Base-by-base conservation (phyloP, 2,797 vertebrate species). In the Melopsittacus undulatus region DNA sequence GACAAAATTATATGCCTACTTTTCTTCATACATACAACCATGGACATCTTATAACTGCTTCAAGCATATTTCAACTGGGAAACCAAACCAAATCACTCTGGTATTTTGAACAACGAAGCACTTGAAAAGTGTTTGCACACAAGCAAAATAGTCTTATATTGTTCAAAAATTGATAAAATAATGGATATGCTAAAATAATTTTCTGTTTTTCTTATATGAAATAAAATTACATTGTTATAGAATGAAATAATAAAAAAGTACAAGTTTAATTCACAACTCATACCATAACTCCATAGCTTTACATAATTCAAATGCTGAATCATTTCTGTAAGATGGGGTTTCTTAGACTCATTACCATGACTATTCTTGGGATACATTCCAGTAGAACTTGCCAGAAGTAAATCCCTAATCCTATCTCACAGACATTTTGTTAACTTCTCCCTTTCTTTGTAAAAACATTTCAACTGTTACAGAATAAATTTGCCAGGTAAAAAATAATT, bases 161-260 rank as follows among this genome's bases (percentile, higher is more conserved):
- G 83, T 91, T 64, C 51, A 64, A 95, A 83, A 92, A 30, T 43
- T 63, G 34, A 93, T 52, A 57, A 49, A 75, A n/a, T 14, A 62
- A 89, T 4, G 12, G 12, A 12, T 5, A 81, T 68, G 93, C 83
- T 88, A 96, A 91, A 92, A 83, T 66, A 94, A 82, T 87, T 82
- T 89, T 57, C 19, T 48, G 19, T 29, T 90, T 94, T 95, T 84
- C 75, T 90, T 69, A 92, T 75, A 89, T 67, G 87, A 94, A 94
- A 89, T 63, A 93, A 72, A 94, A 76, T 81, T 91, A 75, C 78
- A 68, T 22, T 78, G 84, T 82, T 94, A 92, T 89, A 73, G 24
- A 27, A 67, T 22, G 51, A 69, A 40, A 83, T 74, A 40, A 74
- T 63, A 83, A 30, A n/a, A 86, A 68, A 66, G 36, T 62, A 75